These are phyloP conservation scores for Temnothorax ravouxi DNA, from an alignment of 2,888 invertebrate genomes.

Conservation along the genomic window DNA sequence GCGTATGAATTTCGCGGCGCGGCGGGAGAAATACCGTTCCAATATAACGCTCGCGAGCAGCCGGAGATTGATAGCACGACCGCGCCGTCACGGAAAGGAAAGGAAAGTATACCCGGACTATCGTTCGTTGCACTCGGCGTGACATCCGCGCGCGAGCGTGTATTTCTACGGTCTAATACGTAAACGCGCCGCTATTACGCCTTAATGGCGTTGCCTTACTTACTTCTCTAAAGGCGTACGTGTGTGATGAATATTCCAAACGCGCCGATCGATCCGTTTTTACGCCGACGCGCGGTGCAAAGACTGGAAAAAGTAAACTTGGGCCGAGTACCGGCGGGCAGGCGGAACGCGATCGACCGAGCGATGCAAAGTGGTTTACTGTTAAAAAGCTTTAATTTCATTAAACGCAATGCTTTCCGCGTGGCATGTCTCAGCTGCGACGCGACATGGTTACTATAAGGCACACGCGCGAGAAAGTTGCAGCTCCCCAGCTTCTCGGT, in stretches of 20 bases:
- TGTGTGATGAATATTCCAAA: slow-evolving; percentile 34
- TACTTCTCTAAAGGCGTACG: slow-evolving; percentile 38
- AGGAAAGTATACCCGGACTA: slow-evolving; percentile 12
- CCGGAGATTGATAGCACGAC: slow-evolving; percentile 40
- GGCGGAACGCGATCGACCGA: slow-evolving; percentile 42
- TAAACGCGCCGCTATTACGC: slow-evolving; percentile 30
- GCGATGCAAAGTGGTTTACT: slow-evolving; percentile 41
- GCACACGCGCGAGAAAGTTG: slow-evolving; percentile 27
- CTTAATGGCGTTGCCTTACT: slow-evolving; percentile 22
- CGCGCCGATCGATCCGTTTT: slow-evolving; percentile 45
- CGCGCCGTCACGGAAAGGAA: slow-evolving; percentile 31
- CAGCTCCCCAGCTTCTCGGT: slow-evolving; percentile 36
- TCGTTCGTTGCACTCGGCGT: slow-evolving; percentile 45
- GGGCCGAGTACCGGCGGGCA: background rate
- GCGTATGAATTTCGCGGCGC: slow-evolving; percentile 32
- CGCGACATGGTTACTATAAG: background rate
- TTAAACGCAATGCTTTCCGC: slow-evolving; percentile 35
- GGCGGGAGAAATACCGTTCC: slow-evolving; percentile 25
- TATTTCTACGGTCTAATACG: slow-evolving; percentile 24
- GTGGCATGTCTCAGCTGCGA: background rate
- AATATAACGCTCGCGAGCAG: slow-evolving; percentile 17
- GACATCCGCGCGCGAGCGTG: slow-evolving; percentile 21
- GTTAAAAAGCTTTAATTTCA: slow-evolving; percentile 41
- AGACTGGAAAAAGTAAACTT: slow-evolving; percentile 54
- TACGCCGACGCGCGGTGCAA: slow-evolving; percentile 21